phyloP scores from a whole-genome alignment of 2,797 vertebrate genomes.

The Xenopus petersii region DNA sequence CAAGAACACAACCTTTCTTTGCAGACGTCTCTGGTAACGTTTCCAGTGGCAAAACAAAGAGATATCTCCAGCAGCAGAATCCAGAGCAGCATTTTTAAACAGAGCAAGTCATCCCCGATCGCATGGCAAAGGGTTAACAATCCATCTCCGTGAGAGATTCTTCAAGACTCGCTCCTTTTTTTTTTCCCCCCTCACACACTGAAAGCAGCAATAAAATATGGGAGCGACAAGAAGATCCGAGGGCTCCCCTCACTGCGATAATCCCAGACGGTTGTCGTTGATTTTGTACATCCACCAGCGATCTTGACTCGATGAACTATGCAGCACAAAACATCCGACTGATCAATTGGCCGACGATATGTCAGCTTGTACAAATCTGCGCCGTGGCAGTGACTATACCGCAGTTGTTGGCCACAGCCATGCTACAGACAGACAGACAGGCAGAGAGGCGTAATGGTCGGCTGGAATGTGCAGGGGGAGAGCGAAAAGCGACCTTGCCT shows the following conservation, averaged over 20 bases:
- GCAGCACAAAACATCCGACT: slow-evolving; percentile 16
- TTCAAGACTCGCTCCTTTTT: background rate
- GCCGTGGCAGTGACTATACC: slow-evolving; percentile 50
- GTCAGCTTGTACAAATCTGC: slow-evolving; percentile 50
- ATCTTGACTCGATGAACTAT: slow-evolving; percentile 69
- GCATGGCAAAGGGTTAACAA: slow-evolving; percentile 80
- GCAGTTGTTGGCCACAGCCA: slow-evolving; percentile 59
- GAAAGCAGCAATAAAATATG: slow-evolving; percentile 1
- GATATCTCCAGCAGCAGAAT: slow-evolving; percentile 96
- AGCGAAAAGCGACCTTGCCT: slow-evolving; percentile 65
- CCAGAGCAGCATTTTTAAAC: slow-evolving; percentile 98
- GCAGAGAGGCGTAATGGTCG: slow-evolving; percentile 40
- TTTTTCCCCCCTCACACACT: slow-evolving; percentile 53
- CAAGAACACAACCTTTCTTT: slow-evolving; percentile 98
- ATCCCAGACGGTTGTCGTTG: slow-evolving; percentile 69
- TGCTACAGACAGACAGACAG: slow-evolving; percentile 54
- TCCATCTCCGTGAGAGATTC: slow-evolving; percentile 60
- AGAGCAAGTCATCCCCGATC: slow-evolving; percentile 85
- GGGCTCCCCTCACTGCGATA: slow-evolving; percentile 55
- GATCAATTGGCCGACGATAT: slow-evolving; percentile 51
- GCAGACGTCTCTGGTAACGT: slow-evolving; percentile 97
- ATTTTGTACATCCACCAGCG: slow-evolving; percentile 72
- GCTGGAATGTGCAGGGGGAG: slow-evolving; percentile 59
- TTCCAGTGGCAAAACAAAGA: slow-evolving; percentile 97
- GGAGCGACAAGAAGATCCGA: background rate